phyloP scores from a whole-genome alignment of 2,113 vertebrate species.

The Amphiprion percula region DNA sequence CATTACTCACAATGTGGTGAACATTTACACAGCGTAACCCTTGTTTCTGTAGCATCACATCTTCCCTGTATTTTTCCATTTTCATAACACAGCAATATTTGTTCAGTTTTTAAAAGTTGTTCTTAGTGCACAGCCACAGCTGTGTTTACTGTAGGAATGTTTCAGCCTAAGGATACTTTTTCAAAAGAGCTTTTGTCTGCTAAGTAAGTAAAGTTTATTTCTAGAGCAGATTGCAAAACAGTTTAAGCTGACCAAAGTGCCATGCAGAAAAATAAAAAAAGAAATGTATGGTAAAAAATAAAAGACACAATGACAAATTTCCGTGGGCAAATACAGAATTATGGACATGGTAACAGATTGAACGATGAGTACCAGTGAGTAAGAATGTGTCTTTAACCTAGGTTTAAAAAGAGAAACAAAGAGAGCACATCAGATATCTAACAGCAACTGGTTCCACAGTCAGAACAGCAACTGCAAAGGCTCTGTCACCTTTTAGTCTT shows the following conservation, averaged over 20 bases:
- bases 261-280: too few species aligned
- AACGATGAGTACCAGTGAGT: too few species aligned
- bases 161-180: conserved; percentile 31
- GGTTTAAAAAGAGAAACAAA: too few species aligned
- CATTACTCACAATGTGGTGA: background rate
- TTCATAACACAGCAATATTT: conserved; percentile 19
- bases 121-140: conserved; percentile 7
- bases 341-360: too few species aligned
- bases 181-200: conserved; percentile 37
- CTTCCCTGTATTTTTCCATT: conserved; percentile 13
- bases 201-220: background rate
- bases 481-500: background rate
- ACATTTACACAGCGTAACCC: conserved; percentile 34
- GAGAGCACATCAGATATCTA: too few species aligned
- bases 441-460: background rate
- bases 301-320: too few species aligned
- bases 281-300: too few species aligned
- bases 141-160: conserved; percentile 8
- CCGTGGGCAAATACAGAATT: too few species aligned
- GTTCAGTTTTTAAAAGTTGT: conserved; percentile 24
- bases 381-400: too few species aligned
- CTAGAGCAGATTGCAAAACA: too few species aligned
- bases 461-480: background rate
- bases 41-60: conserved; percentile 37
- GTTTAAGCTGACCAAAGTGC: too few species aligned